Evolutionary conservation across 2,113 vertebrate species (phyloP), one percentile per base, ranked within the genome.

Genomic region (Carollia perspicillata): DNA sequence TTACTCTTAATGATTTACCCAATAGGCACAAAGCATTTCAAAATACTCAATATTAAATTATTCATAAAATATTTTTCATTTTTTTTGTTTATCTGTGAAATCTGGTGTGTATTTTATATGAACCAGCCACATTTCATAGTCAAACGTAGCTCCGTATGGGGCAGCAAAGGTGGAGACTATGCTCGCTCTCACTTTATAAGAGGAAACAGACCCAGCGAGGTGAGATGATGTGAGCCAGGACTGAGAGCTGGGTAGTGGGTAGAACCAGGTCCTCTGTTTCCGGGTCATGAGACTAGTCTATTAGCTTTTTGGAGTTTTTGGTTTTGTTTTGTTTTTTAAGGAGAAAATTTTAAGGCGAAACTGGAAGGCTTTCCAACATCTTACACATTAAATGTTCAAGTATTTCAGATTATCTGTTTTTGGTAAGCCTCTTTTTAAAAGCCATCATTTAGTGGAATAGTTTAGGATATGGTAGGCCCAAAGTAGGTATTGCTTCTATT

Each of bases 331-430:
- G 6, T 7, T 47, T 47, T 33, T 51, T 8, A 79, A 53, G 33
- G 8, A 77, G 47, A 90, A 35, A 81, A 65, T 79, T 81, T 84
- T 23, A 65, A 33, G 44, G 12, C 87, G 89, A 72, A 97, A 93
- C 35, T 85, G 47, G 65, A 78, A 95, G 72, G 30, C 18, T 87
- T 86, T 63, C 65, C 16, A 78, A 47, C 20, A 53, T 78, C 44
- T 92, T 80, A 23, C 26, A 83, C 51, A 60, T 83, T 71, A 40
- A 69, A 53, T 75, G 58, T 78, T 85, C 37, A 89, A 92, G 55
- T 85, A 78, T 80, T 92, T 84, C 51, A n/a, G 69, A 80, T 71
- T 63, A 30, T 18, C 28, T 53, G 37, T 17, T 79, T 40, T 53
- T 30, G 12, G 22, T 93, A 68, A 84, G n/a, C 26, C 4, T 7